Conservation (phyloP, 2,797 vertebrate species). For the Etheostoma nigrum region DNA sequence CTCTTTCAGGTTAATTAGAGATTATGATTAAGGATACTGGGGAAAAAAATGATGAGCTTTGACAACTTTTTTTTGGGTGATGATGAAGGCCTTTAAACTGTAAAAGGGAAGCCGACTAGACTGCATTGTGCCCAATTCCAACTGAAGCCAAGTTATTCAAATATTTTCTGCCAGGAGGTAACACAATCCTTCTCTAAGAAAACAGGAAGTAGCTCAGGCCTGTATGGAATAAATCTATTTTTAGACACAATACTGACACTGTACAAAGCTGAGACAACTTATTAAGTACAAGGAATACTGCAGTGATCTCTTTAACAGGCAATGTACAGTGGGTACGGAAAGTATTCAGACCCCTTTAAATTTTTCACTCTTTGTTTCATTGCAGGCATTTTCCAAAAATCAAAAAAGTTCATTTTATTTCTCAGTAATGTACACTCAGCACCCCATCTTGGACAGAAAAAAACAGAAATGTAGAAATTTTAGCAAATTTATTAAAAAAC, state of each 20-base stretch:
- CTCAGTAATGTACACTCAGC: too few species aligned
- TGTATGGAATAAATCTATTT: constrained; percentile 23
- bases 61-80: not conserved
- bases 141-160: not conserved
- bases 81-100: not conserved
- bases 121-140: not conserved
- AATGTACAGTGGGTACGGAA: too few species aligned
- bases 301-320: constrained; percentile 1
- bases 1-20: constrained; percentile 1
- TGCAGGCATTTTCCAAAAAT: too few species aligned
- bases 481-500: too few species aligned
- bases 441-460: too few species aligned
- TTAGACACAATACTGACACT: constrained; percentile 22
- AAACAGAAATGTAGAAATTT: too few species aligned
- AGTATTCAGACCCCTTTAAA: too few species aligned
- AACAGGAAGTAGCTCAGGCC: constrained; percentile 47
- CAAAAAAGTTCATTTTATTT: too few species aligned
- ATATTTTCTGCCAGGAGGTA: constrained; percentile 15
- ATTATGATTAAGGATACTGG: not conserved
- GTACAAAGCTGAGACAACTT: not conserved
- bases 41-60: not conserved
- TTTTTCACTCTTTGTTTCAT: too few species aligned
- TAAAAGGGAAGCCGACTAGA: not conserved
- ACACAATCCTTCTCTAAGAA: constrained; percentile 1
- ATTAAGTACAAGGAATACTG: not conserved